A percentile compares a stretch with the other conserved stretches of the same genome.
phyloP scores from a whole-genome alignment of 2,888 invertebrate species.

The Strigamia maritima region DNA sequence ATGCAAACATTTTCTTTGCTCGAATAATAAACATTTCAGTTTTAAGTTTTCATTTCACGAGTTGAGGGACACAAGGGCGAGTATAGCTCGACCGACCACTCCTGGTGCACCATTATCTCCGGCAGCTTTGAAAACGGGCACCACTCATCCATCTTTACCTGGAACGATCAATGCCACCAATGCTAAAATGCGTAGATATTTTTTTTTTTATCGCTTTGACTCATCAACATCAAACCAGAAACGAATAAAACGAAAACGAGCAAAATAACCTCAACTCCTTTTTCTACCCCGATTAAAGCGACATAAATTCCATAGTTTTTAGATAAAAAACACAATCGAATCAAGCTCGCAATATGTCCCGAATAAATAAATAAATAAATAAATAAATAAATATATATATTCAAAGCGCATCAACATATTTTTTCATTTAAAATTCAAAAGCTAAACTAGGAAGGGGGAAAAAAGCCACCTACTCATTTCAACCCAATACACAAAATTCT shows the following conservation, averaged over 20 bases:
- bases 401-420: no score
- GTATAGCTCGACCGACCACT: not conserved
- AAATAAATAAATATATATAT: no score
- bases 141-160: slow-evolving; percentile 24
- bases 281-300: not conserved
- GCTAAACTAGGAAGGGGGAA: no score
- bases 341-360: no score
- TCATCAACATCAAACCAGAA: not conserved
- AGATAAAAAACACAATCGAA: no score
- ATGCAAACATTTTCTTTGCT: not conserved
- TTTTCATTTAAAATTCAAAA: no score
- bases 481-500: not conserved
- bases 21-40: not conserved
- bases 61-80: slow-evolving; percentile 6
- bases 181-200: slow-evolving; percentile 18
- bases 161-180: slow-evolving; percentile 13
- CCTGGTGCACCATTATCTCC: slow-evolving; percentile 23
- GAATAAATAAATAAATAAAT: no score
- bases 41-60: slow-evolving; percentile 1
- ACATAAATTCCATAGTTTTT: not conserved
- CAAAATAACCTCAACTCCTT: not conserved
- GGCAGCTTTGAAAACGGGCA: slow-evolving; percentile 22
- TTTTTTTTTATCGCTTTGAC: not conserved
- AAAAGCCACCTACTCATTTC: not conserved
- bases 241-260: not conserved